A percentile compares a stretch with the other conserved stretches of the same genome.
These are phyloP conservation scores for Chrysolina haemoptera DNA, from an alignment of 2,888 invertebrate genomes.

Conservation along the genomic window DNA sequence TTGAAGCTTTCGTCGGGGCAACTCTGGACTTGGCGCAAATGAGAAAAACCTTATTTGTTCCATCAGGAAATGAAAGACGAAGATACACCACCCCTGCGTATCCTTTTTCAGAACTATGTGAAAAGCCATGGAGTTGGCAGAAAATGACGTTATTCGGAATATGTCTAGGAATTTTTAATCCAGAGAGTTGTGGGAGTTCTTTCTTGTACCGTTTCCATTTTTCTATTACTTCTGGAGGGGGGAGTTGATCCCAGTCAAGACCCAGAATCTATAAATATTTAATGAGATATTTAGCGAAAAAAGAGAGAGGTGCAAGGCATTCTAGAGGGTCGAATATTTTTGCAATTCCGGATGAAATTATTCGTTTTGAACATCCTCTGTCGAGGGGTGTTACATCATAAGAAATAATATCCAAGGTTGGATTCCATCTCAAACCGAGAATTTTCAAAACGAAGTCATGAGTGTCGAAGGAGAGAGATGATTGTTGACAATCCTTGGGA, in stretches of 20 bases:
- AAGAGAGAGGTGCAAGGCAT: conserved; percentile 17
- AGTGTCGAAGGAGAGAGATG: too few species aligned
- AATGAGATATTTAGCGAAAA: conserved; percentile 19
- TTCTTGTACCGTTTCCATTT: neutral
- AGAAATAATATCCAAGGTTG: conserved; percentile 2
- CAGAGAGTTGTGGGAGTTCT: neutral
- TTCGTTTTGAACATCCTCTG: conserved; percentile 5
- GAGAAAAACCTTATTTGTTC: neutral
- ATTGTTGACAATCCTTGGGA: too few species aligned
- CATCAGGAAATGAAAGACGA: neutral
- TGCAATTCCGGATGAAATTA: conserved; percentile 24
- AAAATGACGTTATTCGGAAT: neutral
- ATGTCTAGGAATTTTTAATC: neutral
- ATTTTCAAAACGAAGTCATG: conserved; percentile 10
- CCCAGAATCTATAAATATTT: conserved; percentile 25
- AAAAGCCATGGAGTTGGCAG: conserved; percentile 31
- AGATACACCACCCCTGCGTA: conserved; percentile 27
- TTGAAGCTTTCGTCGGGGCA: neutral
- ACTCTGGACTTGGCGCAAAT: neutral
- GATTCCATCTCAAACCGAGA: conserved; percentile 22
- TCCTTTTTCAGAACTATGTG: conserved; percentile 21
- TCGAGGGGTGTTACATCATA: neutral
- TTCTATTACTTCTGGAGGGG: neutral
- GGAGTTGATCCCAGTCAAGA: conserved; percentile 17
- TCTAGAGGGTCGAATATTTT: conserved; percentile 23